Evolutionary conservation across 2,113 vertebrate genomes (phyloP), one percentile per base, ranked within the genome.

Genomic region (Phalacrocorax aristotelis): DNA sequence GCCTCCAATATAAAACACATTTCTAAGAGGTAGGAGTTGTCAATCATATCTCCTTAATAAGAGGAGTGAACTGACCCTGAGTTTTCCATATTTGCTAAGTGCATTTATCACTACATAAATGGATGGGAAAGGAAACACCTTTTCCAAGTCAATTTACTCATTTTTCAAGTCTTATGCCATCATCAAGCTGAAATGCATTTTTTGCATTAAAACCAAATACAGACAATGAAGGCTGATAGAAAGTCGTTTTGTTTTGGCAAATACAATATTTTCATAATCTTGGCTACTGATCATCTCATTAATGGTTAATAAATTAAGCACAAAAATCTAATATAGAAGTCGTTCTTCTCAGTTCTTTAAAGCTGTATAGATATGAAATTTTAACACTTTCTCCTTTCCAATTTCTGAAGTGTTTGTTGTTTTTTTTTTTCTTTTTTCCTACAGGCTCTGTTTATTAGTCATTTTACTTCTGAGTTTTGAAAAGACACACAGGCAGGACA

Each of bases 141-240:
- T 75, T 83, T 78, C 34, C 1, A 13, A 75, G 14, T 34, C 2
- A 27, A 60, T 79, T 75, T 30, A 52, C 11, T 70, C 1, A 14
- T 71, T 66, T 83, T 86, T 38, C 0, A 0, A 44, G 55, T 29
- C 21, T 54, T 29, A 57, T 6, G 2, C 8, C 5, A 32, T 62
- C 23, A 75, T 25, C 21, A 40, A 49, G 13, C 2, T 62, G 16
- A 62, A 87, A 77, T 34, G 6, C 1, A 18, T 36, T 75, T 74
- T 71, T 55, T 20, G 1, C 9, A 15, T 30, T 72, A 42, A 89
- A 95, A 23, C 2, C 15, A n/a, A 15, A 1, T 40, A 40, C 25
- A 74, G n/a, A 78, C 19, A 40, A 19, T 30, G 19, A 76, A 84
- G 65, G 12, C 4, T 68, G 29, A n/a, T 7, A 60, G 25, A 62